A percentile compares a stretch with the other conserved stretches of the same genome.
These are phyloP conservation scores for Spheniscus humboldti DNA, from an alignment of 2,797 vertebrate species.

Conservation along the genomic window DNA sequence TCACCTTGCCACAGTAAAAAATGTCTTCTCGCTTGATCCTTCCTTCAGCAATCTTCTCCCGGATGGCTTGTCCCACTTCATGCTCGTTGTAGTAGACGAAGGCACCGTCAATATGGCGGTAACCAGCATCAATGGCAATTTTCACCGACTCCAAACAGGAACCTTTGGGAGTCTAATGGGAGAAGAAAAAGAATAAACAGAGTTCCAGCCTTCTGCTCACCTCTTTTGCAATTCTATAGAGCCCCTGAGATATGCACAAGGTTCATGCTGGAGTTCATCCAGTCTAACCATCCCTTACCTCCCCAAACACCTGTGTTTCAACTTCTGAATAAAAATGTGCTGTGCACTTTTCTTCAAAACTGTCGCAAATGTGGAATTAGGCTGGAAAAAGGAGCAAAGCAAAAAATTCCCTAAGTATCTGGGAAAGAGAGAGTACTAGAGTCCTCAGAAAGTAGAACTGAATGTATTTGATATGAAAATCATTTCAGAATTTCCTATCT, in stretches of 20 bases:
- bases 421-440: not conserved
- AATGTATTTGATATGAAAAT: not conserved
- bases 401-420: not conserved
- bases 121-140: constrained; percentile 85
- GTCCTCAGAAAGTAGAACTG: not conserved
- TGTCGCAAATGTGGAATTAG: not conserved
- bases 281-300: not conserved
- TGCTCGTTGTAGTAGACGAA: constrained; percentile 87
- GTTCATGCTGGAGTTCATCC: not conserved
- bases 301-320: not conserved
- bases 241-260: not conserved
- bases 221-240: not conserved
- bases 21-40: constrained; percentile 87
- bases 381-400: not conserved
- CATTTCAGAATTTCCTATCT: not conserved
- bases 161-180: constrained; percentile 79
- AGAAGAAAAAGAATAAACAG: not conserved
- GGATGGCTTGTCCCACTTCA: constrained; percentile 89
- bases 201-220: not conserved
- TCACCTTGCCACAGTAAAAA: constrained; percentile 95
- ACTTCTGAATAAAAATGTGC: not conserved
- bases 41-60: constrained; percentile 90
- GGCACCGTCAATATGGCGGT: constrained; percentile 89
- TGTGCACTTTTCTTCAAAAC: not conserved
- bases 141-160: constrained; percentile 78